These are phyloP conservation scores for Cygnus atratus DNA, from an alignment of 2,113 vertebrate genomes.

Conservation along the genomic window DNA sequence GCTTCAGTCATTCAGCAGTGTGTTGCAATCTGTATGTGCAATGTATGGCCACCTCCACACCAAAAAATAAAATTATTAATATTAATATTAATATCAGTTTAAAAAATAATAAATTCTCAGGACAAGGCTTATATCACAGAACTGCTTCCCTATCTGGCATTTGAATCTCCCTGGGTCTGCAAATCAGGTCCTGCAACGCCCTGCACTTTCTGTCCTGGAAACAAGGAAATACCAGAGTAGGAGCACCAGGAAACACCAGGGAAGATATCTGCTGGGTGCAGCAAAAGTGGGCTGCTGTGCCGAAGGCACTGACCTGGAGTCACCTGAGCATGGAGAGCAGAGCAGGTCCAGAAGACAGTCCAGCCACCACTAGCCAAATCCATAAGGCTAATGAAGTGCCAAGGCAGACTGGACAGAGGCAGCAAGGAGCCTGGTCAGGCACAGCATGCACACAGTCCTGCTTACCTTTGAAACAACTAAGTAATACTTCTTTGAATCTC, in stretches of 20 bases:
- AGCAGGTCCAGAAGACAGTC: background rate
- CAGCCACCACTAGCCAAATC: background rate
- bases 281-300: background rate
- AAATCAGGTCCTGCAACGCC: rapidly evolving
- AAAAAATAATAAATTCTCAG: background rate
- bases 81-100: too few relatives aligned
- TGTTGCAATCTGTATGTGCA: background rate
- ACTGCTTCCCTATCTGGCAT: background rate
- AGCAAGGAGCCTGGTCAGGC: background rate
- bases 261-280: background rate
- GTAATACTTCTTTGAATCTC: background rate
- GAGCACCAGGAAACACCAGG: background rate
- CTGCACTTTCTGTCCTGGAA: background rate
- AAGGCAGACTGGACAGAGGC: background rate
- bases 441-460: background rate
- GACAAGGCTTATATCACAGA: background rate
- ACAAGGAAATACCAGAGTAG: background rate
- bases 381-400: rapidly evolving
- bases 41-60: background rate
- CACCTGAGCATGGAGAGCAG: background rate
- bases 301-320: background rate
- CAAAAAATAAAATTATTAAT: too few relatives aligned
- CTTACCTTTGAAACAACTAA: background rate
- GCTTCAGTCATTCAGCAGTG: background rate
- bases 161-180: background rate